Evolutionary conservation across 2,888 invertebrate species (phyloP).

Genomic region (Apotomis betuletana): DNA sequence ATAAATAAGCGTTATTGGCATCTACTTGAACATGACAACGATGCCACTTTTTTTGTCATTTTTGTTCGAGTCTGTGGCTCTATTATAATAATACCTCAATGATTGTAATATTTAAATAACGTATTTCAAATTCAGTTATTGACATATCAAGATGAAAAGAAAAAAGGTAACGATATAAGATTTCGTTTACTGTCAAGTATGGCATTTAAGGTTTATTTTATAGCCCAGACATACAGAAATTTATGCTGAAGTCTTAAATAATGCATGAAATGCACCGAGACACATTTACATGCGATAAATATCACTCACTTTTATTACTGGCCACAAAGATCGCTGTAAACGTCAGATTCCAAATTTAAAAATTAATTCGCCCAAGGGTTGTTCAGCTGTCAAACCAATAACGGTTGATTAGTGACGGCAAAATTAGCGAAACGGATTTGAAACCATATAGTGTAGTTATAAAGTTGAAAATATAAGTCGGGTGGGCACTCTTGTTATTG

Average conservation of each 20-base stretch:
- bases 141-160: no score
- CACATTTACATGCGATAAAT: conserved; percentile 24
- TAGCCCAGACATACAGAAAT: neutral
- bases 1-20: no score
- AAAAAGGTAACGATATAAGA: no score
- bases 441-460: neutral
- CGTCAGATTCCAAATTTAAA: conserved; percentile 44
- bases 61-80: no score
- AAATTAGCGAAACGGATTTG: conserved; percentile 1
- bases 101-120: no score
- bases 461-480: conserved; percentile 10
- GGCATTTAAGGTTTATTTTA: neutral
- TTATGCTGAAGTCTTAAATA: conserved; percentile 13
- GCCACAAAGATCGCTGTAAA: conserved; percentile 39
- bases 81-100: no score
- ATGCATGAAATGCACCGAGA: conserved; percentile 20
- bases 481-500: conserved; percentile 27
- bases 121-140: no score
- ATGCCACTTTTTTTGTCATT: no score
- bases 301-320: conserved; percentile 35
- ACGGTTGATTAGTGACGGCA: conserved; percentile 29
- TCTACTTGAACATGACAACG: no score
- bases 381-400: conserved; percentile 41
- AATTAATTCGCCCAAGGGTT: conserved; percentile 44
- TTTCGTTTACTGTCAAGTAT: conserved; percentile 4